Evolutionary conservation across 1,140 invertebrate species (phyloP), one percentile per base, ranked within the genome.

Genomic region (Papilio polytes): DNA sequence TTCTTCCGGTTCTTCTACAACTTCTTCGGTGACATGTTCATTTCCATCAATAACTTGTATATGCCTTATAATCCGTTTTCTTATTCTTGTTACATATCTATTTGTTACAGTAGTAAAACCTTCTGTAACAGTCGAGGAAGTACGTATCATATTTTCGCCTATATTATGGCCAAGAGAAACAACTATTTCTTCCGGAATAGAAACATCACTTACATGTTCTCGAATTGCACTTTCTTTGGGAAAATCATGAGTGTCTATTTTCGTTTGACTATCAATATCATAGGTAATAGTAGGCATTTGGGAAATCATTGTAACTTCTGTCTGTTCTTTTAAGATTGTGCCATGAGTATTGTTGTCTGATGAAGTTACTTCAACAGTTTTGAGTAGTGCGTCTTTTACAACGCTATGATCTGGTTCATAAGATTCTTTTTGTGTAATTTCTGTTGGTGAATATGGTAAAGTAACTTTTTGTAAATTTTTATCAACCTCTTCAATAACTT

Each of bases 1-100:
- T 87, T 97, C 97, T 87, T 97, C 96, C 53, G 97, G 96, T 91
- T 98, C 96, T 91, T 97, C 96, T 82, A 97, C 95, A 0, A 97
- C 94, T 94, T 97, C 97, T 92, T 97, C 97, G 1, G 96, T 96
- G 0, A 97, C 96, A 79, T 96, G 96, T 92, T 97, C 97, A 93
- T 98, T 97, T 0, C 98, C 98, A 92, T 98, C 97, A 74, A 98
- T 96, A 7, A 98, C 97, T 0, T 97, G 96, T 9, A 97, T 96
- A 86, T 97, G 97, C 84, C 97, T 96, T 48, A 98, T 97, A 18
- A 97, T 96, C 77, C 96, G 96, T 85, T 96, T 96, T 80, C 95
- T 97, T 89, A 95, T 97, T 85, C 96, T 89, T n/a, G 89, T 93
- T 74, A 92, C 89, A 82, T 90, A 96, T 94, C 97, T 81, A 80